These are phyloP conservation scores for Drosophila sechellia DNA, from an alignment of 1,140 invertebrate genomes.

Conservation along the genomic window DNA sequence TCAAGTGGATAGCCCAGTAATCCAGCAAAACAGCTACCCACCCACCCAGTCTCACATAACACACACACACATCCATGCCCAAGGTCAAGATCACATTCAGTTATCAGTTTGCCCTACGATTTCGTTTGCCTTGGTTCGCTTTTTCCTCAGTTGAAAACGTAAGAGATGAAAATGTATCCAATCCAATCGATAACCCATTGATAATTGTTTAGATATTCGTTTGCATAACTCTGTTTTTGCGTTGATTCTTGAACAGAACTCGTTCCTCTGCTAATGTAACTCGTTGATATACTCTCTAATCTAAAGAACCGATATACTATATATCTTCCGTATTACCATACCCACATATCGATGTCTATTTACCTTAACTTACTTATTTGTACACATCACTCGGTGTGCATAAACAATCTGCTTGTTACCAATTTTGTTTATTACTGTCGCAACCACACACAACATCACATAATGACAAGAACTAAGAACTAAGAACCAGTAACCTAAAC, in stretches of 20 bases:
- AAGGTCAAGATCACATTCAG: constrained; percentile 14
- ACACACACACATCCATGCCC: constrained; percentile 15
- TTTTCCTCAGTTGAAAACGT: constrained; percentile 28
- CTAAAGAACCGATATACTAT: constrained; percentile 52
- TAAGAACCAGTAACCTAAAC: constrained; percentile 12
- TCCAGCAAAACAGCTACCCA: background rate
- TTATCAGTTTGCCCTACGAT: constrained; percentile 1
- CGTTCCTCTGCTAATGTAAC: constrained; percentile 67
- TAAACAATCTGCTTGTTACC: constrained; percentile 71
- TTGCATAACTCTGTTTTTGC: constrained; percentile 63
- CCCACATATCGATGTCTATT: constrained; percentile 72
- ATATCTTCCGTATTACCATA: constrained; percentile 55
- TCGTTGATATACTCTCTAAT: constrained; percentile 51
- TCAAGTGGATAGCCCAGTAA: no score
- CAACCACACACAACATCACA: constrained; percentile 41
- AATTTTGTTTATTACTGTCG: constrained; percentile 67
- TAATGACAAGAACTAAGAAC: constrained; percentile 36
- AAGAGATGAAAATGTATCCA: constrained; percentile 21
- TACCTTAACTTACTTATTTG: constrained; percentile 50
- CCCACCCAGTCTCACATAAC: constrained; percentile 9
- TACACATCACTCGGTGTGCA: constrained; percentile 60
- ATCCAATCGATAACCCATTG: constrained; percentile 31
- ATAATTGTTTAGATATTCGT: constrained; percentile 51
- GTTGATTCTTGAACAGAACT: constrained; percentile 52
- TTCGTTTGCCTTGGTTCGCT: constrained; percentile 38